Base-by-base conservation (phyloP, 2,888 invertebrate genomes). In the Limulus polyphemus region DNA sequence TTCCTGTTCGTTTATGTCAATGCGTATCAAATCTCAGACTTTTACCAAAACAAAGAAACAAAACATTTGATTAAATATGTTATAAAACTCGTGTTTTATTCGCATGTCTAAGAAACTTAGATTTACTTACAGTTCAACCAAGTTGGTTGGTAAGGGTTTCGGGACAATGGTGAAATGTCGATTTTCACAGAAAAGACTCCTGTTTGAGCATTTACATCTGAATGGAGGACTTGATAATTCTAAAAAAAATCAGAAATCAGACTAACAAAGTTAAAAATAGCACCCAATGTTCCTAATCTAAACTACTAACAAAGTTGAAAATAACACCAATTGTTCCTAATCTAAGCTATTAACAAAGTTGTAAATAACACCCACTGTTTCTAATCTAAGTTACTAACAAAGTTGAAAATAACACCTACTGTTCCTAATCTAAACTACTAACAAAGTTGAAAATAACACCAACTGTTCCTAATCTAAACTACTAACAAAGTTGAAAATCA, bases 61-160 rank as follows among this genome's bases (percentile, higher is more conserved):
- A 1, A 32, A 32, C 32, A 32, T 17, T 13, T 9, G 2, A 12
- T 58, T 49, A 46, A 50, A 12, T 57, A 9, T 57, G 7, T 5
- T n/a, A 50, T 50, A 14, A 13, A 4, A 7, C 54, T 52, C 16
- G 5, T 55, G 11, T 46, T 14, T 14, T 5, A 3, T 50, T 16
- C 14, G 10, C 11, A 59, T 47, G 9, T 11, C 4, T 11, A 32
- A 58, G n/a, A n/a, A n/a, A n/a, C n/a, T n/a, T 46, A 50, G 4
- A 47, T 46, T 14, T n/a, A 62, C 67, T 65, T 58, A 69, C 68
- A 69, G 52, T 55, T 65, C 65, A 54, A 62, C 58, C 1, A 62
- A 52, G 32, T 66, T 62, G 50, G 57, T 51, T 7, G 67, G 65
- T 47, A 69, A 50, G 10, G 58, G 32, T 3, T 54, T 48, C 11